Conservation (phyloP, 2,888 invertebrate species). For the Keiferia lycopersicella region DNA sequence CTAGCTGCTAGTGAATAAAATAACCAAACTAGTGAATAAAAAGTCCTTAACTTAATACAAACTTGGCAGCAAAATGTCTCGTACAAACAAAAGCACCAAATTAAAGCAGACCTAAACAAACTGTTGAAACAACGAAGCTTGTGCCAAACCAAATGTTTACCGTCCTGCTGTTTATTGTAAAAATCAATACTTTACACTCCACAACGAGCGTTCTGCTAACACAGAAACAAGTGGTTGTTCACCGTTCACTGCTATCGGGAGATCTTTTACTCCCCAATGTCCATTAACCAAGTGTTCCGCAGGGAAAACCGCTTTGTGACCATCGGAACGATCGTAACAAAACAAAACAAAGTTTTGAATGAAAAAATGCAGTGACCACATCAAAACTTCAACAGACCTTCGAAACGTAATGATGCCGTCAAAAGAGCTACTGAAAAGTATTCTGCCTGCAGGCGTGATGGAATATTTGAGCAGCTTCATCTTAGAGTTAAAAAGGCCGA, state of each 20-base stretch:
- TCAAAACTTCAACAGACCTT: background rate
- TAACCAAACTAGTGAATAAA: constrained; percentile 2
- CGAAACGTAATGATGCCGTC: background rate
- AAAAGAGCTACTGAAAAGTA: constrained; percentile 12
- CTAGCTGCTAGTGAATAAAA: background rate
- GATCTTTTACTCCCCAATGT: background rate
- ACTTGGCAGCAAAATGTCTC: constrained; percentile 4
- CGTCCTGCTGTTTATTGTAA: constrained; percentile 35
- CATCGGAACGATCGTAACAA: constrained; percentile 7
- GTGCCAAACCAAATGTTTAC: constrained; percentile 32
- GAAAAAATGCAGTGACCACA: background rate
- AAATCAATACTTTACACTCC: constrained; percentile 38
- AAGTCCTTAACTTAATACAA: background rate
- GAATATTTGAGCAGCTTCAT: constrained; percentile 19
- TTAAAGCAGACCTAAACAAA: constrained; percentile 38
- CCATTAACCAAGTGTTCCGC: background rate
- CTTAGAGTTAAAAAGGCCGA: constrained; percentile 15
- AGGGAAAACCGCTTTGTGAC: background rate
- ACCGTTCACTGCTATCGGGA: background rate
- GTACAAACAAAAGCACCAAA: constrained; percentile 26
- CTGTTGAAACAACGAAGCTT: constrained; percentile 31
- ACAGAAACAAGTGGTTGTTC: constrained; percentile 24
- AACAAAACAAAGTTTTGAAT: constrained; percentile 15
- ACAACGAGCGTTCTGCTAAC: constrained; percentile 11
- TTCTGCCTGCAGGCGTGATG: constrained; percentile 9